A percentile compares a stretch with the other conserved stretches of the same genome.
These are phyloP conservation scores for Urocolius indicus DNA, from an alignment of 2,113 vertebrate species.

Conservation along the genomic window DNA sequence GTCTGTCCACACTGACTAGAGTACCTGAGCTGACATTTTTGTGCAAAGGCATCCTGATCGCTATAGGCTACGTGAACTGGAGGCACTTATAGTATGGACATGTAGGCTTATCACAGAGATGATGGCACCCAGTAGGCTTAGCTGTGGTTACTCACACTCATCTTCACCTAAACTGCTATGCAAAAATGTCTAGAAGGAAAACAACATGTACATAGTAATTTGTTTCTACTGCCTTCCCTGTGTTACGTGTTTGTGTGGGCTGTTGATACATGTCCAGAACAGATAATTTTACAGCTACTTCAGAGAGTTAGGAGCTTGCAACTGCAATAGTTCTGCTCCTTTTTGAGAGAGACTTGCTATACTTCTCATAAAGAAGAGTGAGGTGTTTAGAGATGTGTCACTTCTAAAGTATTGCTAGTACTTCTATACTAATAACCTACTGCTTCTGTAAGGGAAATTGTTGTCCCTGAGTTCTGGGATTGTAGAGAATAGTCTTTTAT, in stretches of 20 bases:
- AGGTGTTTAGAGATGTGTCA: neutral
- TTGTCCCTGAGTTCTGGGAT: neutral
- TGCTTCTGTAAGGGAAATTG: neutral
- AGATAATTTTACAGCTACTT: neutral
- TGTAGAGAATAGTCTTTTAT: neutral
- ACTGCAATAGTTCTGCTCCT: neutral
- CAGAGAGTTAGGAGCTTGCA: neutral
- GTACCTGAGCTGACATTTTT: neutral
- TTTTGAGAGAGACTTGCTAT: neutral
- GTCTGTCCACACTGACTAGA: neutral
- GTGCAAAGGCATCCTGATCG: neutral
- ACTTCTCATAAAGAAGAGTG: neutral
- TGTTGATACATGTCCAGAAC: neutral
- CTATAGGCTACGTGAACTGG: neutral
- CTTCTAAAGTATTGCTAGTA: neutral
- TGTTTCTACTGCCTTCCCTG: neutral
- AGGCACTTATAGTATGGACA: neutral
- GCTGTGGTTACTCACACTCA: neutral
- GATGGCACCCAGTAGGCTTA: neutral
- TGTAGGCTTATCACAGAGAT: neutral
- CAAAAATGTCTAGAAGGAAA: neutral
- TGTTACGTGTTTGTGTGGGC: neutral
- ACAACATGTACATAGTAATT: neutral
- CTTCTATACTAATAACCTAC: neutral
- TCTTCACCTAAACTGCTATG: neutral